These are phyloP conservation scores for Himalopsyche tibetana DNA, from an alignment of 2,888 invertebrate genomes.

Conservation along the genomic window DNA sequence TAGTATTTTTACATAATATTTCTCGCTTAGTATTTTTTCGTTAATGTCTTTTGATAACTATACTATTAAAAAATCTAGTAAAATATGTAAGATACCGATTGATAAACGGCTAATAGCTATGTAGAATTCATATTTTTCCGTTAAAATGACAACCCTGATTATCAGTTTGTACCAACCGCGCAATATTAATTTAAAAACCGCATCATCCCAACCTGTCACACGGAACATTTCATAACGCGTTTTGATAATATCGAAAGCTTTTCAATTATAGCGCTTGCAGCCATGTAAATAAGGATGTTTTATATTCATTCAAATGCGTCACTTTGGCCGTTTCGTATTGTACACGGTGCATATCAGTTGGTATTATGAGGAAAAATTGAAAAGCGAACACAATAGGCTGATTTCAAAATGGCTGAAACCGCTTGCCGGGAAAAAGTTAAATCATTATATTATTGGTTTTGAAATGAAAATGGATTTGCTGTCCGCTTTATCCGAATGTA, in stretches of 20 bases:
- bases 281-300: conserved; percentile 1
- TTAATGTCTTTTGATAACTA: too few relatives aligned
- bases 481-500: conserved; percentile 27
- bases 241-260: background rate
- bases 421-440: conserved; percentile 30
- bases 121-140: too few relatives aligned
- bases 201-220: conserved; percentile 44
- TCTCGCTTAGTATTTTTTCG: too few relatives aligned
- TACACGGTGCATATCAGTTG: conserved; percentile 5
- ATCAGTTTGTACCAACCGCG: conserved; percentile 27
- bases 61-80: too few relatives aligned
- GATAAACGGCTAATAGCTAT: too few relatives aligned
- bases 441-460: conserved; percentile 34
- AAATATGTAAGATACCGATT: too few relatives aligned
- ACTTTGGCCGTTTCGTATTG: background rate
- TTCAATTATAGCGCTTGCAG: conserved; percentile 16
- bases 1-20: too few relatives aligned
- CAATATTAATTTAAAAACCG: conserved; percentile 47
- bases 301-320: background rate
- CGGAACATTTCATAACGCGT: conserved; percentile 22
- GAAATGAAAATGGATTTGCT: conserved; percentile 30
- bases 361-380: conserved; percentile 48
- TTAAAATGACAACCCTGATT: conserved; percentile 19
- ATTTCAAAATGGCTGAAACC: conserved; percentile 34
- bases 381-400: conserved; percentile 44